phyloP scores from a whole-genome alignment of 2,113 vertebrate species.

The Phycodurus eques region DNA sequence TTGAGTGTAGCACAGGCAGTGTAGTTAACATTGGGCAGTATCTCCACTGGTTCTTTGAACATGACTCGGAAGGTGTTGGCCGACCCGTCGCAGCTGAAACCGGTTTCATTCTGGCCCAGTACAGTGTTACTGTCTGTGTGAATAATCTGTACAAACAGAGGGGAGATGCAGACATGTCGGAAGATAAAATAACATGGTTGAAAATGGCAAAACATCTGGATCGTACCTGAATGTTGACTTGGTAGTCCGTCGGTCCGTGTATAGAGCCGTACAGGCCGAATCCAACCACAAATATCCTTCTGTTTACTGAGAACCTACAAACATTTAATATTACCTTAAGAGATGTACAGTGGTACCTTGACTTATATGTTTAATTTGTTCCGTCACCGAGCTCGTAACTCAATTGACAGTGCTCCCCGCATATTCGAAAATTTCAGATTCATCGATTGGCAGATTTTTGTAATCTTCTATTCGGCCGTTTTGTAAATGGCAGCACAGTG shows the following conservation, averaged over 20 bases:
- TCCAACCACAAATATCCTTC: conserved; percentile 93
- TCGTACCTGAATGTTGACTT: conserved; percentile 93
- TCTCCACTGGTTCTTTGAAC: conserved; percentile 97
- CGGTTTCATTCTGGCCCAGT: conserved; percentile 94
- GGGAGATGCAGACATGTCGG: neutral
- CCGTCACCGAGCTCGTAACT: no score
- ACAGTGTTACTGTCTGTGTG: conserved; percentile 97
- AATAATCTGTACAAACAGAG: conserved; percentile 79
- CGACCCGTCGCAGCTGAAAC: conserved; percentile 95
- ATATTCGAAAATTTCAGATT: no score
- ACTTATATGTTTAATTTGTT: no score
- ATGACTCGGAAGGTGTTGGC: conserved; percentile 96
- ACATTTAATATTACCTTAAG: neutral
- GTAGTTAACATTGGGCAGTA: conserved; percentile 94
- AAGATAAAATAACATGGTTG: neutral
- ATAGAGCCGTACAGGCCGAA: conserved; percentile 95
- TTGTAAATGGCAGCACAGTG: no score
- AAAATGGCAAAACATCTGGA: neutral
- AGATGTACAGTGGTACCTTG: neutral
- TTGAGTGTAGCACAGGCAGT: conserved; percentile 94
- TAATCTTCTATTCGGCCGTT: no score
- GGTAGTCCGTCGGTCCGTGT: conserved; percentile 93
- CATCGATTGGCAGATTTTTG: no score
- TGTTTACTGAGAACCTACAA: conserved; percentile 85
- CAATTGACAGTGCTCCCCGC: no score